These are phyloP conservation scores for Caretta caretta DNA, from an alignment of 2,113 vertebrate species.

Conservation along the genomic window DNA sequence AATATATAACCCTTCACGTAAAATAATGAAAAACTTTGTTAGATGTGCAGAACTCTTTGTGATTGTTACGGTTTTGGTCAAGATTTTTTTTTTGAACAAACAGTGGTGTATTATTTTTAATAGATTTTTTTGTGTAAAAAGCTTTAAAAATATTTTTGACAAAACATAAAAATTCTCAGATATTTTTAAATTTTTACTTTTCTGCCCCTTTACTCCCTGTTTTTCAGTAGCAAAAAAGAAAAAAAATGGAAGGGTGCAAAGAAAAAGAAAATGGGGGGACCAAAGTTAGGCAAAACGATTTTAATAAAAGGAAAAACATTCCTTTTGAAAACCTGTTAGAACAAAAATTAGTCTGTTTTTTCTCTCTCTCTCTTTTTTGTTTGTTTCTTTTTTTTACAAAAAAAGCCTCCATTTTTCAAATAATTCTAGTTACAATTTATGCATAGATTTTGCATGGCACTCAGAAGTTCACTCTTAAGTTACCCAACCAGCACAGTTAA, in stretches of 20 bases:
- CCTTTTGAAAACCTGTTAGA: neutral
- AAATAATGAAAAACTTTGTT: neutral
- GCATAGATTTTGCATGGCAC: neutral
- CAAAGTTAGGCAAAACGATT: neutral
- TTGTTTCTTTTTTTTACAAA: neutral
- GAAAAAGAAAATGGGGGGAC: neutral
- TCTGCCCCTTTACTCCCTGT: neutral
- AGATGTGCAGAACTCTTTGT: neutral
- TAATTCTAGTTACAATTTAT: neutral
- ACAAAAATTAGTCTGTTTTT: neutral
- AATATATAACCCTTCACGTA: too few relatives aligned
- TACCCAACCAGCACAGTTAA: neutral
- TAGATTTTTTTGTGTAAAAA: too few relatives aligned
- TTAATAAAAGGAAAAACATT: neutral
- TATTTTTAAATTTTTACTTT: neutral
- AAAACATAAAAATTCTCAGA: neutral
- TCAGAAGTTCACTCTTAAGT: neutral
- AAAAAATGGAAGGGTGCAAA: neutral
- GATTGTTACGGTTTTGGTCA: neutral
- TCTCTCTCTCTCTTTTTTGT: too few relatives aligned
- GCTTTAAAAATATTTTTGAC: neutral
- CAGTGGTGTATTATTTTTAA: too few relatives aligned
- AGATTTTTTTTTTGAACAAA: neutral
- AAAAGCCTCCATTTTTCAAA: accelerated
- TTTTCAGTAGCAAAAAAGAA: neutral